These are phyloP conservation scores for Chalcosyrphus nemorum DNA, from an alignment of 2,888 invertebrate genomes.

Conservation along the genomic window DNA sequence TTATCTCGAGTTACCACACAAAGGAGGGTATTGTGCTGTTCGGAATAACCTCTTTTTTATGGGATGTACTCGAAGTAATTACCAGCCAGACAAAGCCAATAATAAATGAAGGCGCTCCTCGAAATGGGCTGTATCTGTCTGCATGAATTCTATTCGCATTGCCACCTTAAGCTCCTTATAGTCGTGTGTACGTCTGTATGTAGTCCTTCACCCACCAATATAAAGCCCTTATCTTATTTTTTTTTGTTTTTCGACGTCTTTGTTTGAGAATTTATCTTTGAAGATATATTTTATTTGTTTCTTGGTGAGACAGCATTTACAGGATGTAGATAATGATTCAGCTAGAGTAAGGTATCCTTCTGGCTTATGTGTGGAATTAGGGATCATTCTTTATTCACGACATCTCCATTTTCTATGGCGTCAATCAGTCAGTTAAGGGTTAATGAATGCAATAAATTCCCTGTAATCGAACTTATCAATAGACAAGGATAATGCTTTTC, in stretches of 20 bases:
- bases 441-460: slow-evolving; percentile 19
- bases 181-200: not conserved
- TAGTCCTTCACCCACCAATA: not conserved
- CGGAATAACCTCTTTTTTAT: slow-evolving; percentile 28
- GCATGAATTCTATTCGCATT: not conserved
- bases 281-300: slow-evolving; percentile 20
- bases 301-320: not conserved
- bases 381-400: slow-evolving; percentile 11
- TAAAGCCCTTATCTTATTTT: not conserved
- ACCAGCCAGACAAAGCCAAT: slow-evolving; percentile 18
- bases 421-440: not conserved
- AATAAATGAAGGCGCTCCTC: not conserved
- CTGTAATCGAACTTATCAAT: not conserved
- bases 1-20: slow-evolving; percentile 17
- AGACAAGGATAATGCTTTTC: not conserved
- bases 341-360: not conserved
- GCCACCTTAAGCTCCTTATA: not conserved
- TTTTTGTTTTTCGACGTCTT: not conserved
- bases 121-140: not conserved
- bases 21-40: slow-evolving; percentile 22
- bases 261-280: slow-evolving; percentile 41
- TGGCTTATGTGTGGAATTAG: not conserved
- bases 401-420: not conserved
- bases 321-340: not conserved
- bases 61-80: slow-evolving; percentile 30